Evolutionary conservation across 2,113 vertebrate species (phyloP).

Genomic region (Athene noctua): DNA sequence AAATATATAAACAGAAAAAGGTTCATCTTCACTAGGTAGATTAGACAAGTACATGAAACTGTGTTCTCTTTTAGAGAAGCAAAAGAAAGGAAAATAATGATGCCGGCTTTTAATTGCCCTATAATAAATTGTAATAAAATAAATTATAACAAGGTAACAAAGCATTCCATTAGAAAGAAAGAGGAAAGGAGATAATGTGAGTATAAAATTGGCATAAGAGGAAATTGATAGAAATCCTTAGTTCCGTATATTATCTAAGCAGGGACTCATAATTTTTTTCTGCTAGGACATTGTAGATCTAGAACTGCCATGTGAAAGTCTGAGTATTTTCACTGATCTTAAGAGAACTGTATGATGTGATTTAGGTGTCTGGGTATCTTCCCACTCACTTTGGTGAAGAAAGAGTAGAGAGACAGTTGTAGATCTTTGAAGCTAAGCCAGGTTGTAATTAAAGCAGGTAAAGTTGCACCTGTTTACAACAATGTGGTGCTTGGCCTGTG

Average conservation of each 20-base stretch:
- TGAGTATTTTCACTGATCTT: background rate
- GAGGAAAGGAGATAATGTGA: background rate
- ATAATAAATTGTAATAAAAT: background rate
- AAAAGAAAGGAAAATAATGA: background rate
- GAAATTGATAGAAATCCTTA: background rate
- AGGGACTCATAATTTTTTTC: background rate
- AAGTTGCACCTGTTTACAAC: background rate
- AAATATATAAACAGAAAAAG: background rate
- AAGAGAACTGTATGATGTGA: background rate
- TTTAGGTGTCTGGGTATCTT: background rate
- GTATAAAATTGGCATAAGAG: background rate
- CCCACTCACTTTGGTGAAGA: background rate
- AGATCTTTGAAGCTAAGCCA: background rate
- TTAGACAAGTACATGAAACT: background rate
- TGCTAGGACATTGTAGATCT: background rate
- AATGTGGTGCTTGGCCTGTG: background rate
- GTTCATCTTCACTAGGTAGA: background rate
- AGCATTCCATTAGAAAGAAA: conserved; percentile 41
- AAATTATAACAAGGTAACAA: background rate
- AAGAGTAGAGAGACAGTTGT: background rate
- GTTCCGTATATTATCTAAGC: background rate
- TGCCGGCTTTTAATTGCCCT: background rate
- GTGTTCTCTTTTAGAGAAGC: background rate
- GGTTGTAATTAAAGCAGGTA: background rate
- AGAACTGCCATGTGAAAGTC: background rate